Conservation (phyloP, 2,797 vertebrate genomes). For the Sebastes elongatus region DNA sequence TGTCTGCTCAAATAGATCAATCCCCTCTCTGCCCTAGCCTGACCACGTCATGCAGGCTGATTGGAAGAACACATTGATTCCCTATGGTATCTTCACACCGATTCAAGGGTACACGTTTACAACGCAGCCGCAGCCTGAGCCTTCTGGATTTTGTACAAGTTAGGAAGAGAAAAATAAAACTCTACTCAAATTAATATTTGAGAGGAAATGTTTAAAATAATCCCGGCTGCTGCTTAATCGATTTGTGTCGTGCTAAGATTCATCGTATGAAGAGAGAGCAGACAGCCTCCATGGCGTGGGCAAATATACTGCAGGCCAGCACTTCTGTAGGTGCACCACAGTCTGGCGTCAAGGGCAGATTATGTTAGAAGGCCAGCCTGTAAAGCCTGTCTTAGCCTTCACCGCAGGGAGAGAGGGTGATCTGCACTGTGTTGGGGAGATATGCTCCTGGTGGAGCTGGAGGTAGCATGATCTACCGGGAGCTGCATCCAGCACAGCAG, state of each 20-base stretch:
- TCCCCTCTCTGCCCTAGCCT: slow-evolving; percentile 37
- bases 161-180: not conserved
- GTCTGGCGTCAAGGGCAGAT: slow-evolving; percentile 42
- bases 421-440: slow-evolving; percentile 34
- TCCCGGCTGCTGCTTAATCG: slow-evolving; percentile 12
- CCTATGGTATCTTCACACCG: slow-evolving; percentile 23
- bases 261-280: not conserved
- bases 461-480: slow-evolving; percentile 11
- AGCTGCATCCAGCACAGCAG: not conserved
- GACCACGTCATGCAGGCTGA: slow-evolving; percentile 60
- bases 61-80: slow-evolving; percentile 63
- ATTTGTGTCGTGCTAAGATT: slow-evolving; percentile 31
- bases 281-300: slow-evolving; percentile 13
- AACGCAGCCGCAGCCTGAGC: not conserved
- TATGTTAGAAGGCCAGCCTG: slow-evolving; percentile 22
- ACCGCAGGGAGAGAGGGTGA: slow-evolving; percentile 25
- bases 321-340: slow-evolving; percentile 12
- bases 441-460: slow-evolving; percentile 13
- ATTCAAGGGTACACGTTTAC: slow-evolving; percentile 11
- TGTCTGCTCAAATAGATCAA: slow-evolving; percentile 74
- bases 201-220: slow-evolving; percentile 20
- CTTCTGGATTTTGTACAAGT: not conserved
- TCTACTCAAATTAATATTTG: not conserved
- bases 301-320: slow-evolving; percentile 9
- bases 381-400: slow-evolving; percentile 35